Evolutionary conservation across 2,113 vertebrate genomes (phyloP).

Genomic region (Riparia riparia): DNA sequence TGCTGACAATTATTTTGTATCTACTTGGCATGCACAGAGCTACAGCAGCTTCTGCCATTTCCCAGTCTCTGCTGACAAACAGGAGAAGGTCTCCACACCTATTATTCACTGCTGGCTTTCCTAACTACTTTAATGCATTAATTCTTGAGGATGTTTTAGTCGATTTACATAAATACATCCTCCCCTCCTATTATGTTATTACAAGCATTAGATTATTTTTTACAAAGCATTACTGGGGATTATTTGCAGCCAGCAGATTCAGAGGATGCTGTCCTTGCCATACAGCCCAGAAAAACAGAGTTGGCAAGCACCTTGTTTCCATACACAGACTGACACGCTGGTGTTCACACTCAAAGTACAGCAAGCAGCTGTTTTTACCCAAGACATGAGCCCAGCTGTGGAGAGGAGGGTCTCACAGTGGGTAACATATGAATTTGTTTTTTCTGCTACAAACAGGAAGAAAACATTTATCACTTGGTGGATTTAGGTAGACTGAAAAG

Average conservation of each 20-base stretch:
- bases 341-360: background rate
- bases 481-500: background rate
- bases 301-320: background rate
- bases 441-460: background rate
- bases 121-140: background rate
- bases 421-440: background rate
- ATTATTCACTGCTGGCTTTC: background rate
- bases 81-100: background rate
- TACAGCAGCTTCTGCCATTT: background rate
- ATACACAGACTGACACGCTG: background rate
- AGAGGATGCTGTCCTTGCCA: background rate
- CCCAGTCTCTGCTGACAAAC: background rate
- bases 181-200: background rate
- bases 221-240: background rate
- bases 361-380: background rate
- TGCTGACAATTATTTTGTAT: background rate
- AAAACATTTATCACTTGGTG: background rate
- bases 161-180: slow-evolving; percentile 2
- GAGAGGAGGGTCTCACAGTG: background rate
- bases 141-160: background rate
- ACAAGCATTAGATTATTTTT: background rate
- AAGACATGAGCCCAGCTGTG: background rate
- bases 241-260: background rate
- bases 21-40: background rate
- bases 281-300: background rate